Base-by-base conservation (phyloP, 2,797 vertebrate species). In the Clarias platycephalus region DNA sequence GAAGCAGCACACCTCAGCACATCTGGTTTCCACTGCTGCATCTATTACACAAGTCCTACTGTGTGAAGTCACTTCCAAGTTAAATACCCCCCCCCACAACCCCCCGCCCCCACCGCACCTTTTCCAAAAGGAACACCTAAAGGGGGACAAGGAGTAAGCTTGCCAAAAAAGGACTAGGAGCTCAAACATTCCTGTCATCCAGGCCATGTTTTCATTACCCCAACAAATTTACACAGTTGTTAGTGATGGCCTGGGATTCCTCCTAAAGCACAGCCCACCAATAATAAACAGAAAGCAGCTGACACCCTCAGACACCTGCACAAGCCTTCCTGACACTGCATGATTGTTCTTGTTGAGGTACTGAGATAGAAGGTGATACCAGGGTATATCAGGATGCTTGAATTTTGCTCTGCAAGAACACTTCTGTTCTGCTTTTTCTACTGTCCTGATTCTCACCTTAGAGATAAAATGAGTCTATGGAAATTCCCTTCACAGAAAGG, bases 221-320 rank as follows among this genome's bases (percentile, higher is more conserved):
- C 94, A 94, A 96, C 95, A 95, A 91, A 86, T 96, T 96, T 94
- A 93, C 94, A 94, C 92, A 94, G 95, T 93, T 95, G 95, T 95
- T 94, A 91, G 95, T 93, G 95, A 95, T 89, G 94, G 95, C 94
- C 92, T 72, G 90, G 93, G 93, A 90, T 84, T 95, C 93, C 94
- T 96, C 92, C 93, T 93, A 88, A 93, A 93, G 92, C 92, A 70
- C 92, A 91, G 93, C 92, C 90, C 92, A 94, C 93, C 93, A 93
- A 94, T 95, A 95, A 96, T 95, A 96, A 97, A 96, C 94, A 96
- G 93, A 91, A 87, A 90, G 94, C 95, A 93, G 95, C 95, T 94
- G 94, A 96, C 95, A 93, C 92, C 93, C 90, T 86, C n/a, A 93
- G 94, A 94, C 96, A 97, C 97, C 96, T 97, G 96, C 94, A 96